Evolutionary conservation across 2,888 invertebrate species (phyloP).

Genomic region (Latheticus oryzae): DNA sequence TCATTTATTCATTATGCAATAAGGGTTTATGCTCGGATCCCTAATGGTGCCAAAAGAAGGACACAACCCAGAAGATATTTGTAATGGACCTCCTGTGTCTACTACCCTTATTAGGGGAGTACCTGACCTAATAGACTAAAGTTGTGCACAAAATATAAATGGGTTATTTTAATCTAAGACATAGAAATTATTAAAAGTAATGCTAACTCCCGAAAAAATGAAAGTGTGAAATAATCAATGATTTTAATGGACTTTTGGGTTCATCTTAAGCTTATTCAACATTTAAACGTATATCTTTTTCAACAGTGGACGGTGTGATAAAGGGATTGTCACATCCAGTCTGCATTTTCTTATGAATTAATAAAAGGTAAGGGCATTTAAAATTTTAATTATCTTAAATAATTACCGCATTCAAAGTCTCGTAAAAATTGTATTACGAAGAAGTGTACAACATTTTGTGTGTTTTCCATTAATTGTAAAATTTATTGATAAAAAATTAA

Average conservation of each 20-base stretch:
- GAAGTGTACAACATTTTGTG: no score
- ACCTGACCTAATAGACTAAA: constrained; percentile 13
- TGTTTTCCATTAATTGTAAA: no score
- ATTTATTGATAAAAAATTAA: no score
- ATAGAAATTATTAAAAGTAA: background rate
- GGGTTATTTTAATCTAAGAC: background rate
- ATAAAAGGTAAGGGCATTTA: constrained; percentile 28
- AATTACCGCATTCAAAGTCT: constrained; percentile 15
- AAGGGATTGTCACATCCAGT: constrained; percentile 38
- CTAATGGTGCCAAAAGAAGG: constrained; percentile 37
- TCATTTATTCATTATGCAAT: constrained; percentile 47
- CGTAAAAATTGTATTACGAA: no score
- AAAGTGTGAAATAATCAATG: constrained; percentile 28
- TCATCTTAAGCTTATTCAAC: constrained; percentile 36
- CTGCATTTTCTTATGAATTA: constrained; percentile 36
- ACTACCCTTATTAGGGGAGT: constrained; percentile 30
- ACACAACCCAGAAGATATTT: constrained; percentile 34
- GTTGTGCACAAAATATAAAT: constrained; percentile 13
- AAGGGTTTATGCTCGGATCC: constrained; percentile 30
- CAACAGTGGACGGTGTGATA: constrained; percentile 34
- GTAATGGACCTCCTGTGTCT: constrained; percentile 32
- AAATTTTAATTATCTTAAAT: constrained; percentile 26
- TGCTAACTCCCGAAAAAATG: constrained; percentile 2
- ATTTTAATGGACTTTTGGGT: constrained; percentile 27
- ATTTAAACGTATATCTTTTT: constrained; percentile 39